A percentile compares a stretch with the other conserved stretches of the same genome.
Conservation (phyloP, 2,113 vertebrate genomes). For the Amphiprion percula region DNA sequence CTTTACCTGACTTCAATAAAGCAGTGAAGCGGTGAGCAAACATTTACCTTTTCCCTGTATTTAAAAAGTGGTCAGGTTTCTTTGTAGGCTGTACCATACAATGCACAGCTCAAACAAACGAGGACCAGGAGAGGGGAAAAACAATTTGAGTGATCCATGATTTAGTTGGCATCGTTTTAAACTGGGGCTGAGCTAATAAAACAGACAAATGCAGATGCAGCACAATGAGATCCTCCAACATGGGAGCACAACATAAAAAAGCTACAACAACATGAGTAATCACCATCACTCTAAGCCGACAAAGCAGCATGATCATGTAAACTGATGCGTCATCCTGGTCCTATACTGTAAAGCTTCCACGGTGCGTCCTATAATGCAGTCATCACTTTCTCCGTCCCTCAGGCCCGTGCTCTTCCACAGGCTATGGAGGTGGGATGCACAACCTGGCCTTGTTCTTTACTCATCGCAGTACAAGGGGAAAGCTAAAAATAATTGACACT, state of each 20-base stretch:
- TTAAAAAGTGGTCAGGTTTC: slow-evolving; percentile 3
- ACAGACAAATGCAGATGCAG: neutral
- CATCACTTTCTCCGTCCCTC: slow-evolving; percentile 16
- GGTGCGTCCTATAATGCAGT: slow-evolving; percentile 19
- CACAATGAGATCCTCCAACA: neutral
- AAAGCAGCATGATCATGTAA: neutral
- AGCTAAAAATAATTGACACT: slow-evolving; percentile 77
- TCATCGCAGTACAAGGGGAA: slow-evolving; percentile 64
- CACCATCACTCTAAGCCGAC: neutral
- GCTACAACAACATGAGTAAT: neutral
- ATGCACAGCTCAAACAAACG: neutral
- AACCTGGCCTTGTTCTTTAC: slow-evolving; percentile 70
- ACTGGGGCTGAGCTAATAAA: slow-evolving; percentile 15
- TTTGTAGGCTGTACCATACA: neutral
- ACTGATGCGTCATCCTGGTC: neutral
- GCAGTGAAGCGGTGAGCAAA: slow-evolving; percentile 29
- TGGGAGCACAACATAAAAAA: neutral
- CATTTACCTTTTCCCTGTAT: slow-evolving; percentile 29
- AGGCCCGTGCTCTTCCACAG: slow-evolving; percentile 44
- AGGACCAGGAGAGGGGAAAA: neutral
- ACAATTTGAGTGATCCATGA: neutral
- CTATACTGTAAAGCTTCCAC: slow-evolving; percentile 4
- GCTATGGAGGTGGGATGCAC: slow-evolving; percentile 55
- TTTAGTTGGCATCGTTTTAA: slow-evolving; percentile 19
- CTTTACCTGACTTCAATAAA: slow-evolving; percentile 45